Evolutionary conservation across 2,888 invertebrate species (phyloP), one percentile per base, ranked within the genome.

Genomic region (Celastrina argiolus): DNA sequence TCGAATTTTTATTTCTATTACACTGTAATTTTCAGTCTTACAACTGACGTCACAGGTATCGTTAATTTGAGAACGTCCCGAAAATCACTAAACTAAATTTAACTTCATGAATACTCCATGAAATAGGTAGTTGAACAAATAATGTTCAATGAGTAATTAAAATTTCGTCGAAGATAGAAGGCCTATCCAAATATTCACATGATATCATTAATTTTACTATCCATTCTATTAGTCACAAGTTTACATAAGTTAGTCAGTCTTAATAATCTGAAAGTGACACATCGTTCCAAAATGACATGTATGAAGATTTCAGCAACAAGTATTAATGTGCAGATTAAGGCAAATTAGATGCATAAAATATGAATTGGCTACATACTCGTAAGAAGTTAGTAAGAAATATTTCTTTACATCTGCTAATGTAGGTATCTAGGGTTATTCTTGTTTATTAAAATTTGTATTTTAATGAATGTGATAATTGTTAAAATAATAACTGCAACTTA

Each of bases 1-100:
- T 86, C 80, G 78, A 86, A 86, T 85, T 85, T 88, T 89, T 88
- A 89, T 88, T 89, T 84, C 85, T 83, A 72, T 71, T 76, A 69
- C 71, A 73, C 73, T 65, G 80, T 81, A 79, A 81, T 81, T 78
- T 77, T 78, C 73, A 75, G 76, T 75, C 79, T 81, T 78, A 75
- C 75, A 73, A 70, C 76, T 81, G 79, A 84, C 87, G 85, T 87
- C 87, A 87, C 75, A 72, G 69, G 73, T 69, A 75, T 81, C 82
- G 80, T 82, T 84, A 79, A 80, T 81, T 79, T 81, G 79, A 81
- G 81, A 78, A 68, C 69, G 76, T 26, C 31, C 56, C n/a, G 58
- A 58, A 51, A 51, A 12, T 51, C 12, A 22, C 22, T 51, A 51
- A 22, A 22, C 51, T 22, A 14, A 22, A 51, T 12, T 51, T 51